A percentile compares a stretch with the other conserved stretches of the same genome.
These are phyloP conservation scores for Scomber scombrus DNA, from an alignment of 2,113 vertebrate species.

Conservation along the genomic window DNA sequence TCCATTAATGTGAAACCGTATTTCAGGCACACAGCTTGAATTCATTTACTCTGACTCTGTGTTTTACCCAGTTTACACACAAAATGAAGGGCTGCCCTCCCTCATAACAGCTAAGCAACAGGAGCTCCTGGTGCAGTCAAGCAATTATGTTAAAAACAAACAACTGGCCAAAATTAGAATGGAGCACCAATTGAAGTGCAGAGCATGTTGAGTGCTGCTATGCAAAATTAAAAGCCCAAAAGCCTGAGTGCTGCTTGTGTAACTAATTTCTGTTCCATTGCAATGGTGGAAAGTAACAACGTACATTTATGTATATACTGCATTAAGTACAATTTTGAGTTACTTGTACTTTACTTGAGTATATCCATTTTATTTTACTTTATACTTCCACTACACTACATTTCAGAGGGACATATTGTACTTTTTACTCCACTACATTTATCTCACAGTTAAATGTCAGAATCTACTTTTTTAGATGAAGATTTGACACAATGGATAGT, in stretches of 20 bases:
- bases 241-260: slow-evolving; percentile 11
- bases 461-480: no score
- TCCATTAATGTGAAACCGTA: neutral
- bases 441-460: no score
- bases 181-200: neutral
- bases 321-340: no score
- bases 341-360: no score
- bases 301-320: no score
- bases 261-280: neutral
- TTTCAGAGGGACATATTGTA: no score
- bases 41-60: neutral
- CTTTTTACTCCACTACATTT: no score
- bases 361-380: no score
- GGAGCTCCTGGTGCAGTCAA: neutral
- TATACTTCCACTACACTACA: no score
- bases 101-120: slow-evolving; percentile 21
- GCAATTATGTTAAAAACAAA: slow-evolving; percentile 43
- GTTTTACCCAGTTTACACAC: neutral
- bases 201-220: slow-evolving; percentile 1
- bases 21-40: slow-evolving; percentile 11
- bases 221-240: slow-evolving; percentile 18
- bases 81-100: neutral
- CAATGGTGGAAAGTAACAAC: no score
- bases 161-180: slow-evolving; percentile 25
- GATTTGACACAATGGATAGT: no score